Conservation (phyloP, 2,113 vertebrate species). For the Accipiter virgatus region DNA sequence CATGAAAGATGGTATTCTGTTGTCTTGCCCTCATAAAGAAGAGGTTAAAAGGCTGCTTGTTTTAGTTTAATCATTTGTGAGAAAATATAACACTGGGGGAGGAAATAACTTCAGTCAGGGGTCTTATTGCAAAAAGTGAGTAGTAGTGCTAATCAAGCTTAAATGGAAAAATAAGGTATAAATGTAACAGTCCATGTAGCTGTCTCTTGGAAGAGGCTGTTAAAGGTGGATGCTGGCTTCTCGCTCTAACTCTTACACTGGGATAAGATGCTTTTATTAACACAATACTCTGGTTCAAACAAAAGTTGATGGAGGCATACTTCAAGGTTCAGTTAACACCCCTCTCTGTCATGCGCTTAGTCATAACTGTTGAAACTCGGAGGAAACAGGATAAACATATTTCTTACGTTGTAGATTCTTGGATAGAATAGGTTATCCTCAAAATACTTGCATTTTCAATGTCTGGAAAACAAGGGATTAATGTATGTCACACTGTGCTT, state of each 20-base stretch:
- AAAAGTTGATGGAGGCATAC: background rate
- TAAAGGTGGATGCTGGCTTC: background rate
- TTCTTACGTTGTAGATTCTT: background rate
- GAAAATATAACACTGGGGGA: background rate
- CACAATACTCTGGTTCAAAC: background rate
- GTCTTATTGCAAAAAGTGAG: background rate
- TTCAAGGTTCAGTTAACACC: background rate
- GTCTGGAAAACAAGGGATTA: background rate
- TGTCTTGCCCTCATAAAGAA: background rate
- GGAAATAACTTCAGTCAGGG: background rate
- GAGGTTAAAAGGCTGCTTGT: background rate
- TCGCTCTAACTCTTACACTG: background rate
- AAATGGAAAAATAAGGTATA: background rate
- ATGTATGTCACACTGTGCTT: background rate
- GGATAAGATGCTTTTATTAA: background rate
- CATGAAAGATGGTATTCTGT: background rate
- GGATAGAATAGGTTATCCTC: background rate
- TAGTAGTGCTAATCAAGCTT: background rate
- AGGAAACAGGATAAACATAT: background rate
- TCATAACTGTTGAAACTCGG: background rate
- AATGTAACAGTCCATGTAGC: background rate
- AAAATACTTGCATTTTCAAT: background rate
- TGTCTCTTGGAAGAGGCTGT: background rate
- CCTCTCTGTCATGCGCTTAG: background rate
- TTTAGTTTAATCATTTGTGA: background rate